These are phyloP conservation scores for Plebejus argus DNA, from an alignment of 2,888 invertebrate genomes.

Conservation along the genomic window DNA sequence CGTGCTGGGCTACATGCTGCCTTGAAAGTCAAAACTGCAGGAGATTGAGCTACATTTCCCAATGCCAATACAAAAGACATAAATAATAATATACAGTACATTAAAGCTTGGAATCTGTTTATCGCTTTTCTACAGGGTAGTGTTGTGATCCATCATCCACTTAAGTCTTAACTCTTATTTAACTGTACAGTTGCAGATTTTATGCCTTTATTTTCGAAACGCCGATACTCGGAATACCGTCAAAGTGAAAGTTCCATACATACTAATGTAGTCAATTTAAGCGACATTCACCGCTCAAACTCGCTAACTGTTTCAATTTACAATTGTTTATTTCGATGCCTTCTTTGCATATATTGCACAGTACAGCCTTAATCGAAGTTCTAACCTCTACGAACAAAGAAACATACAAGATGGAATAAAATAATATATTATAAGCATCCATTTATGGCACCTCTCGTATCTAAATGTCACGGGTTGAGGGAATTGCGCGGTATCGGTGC, in stretches of 20 bases:
- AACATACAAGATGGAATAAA: not conserved
- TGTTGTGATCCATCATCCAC: not conserved
- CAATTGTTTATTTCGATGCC: not conserved
- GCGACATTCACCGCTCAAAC: not conserved
- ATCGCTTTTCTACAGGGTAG: not conserved
- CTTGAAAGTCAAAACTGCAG: not conserved
- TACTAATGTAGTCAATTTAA: not conserved
- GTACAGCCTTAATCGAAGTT: not conserved
- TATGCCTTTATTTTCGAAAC: not conserved
- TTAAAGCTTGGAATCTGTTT: not conserved
- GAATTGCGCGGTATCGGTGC: not conserved
- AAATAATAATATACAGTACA: not conserved
- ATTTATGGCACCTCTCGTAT: not conserved
- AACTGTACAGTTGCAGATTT: not conserved
- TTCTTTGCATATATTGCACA: not conserved
- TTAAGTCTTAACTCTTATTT: no score
- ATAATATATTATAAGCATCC: not conserved
- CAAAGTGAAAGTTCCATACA: not conserved
- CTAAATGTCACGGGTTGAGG: not conserved
- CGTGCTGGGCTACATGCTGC: not conserved
- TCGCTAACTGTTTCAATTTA: not conserved
- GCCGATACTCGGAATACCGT: not conserved
- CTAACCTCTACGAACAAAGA: not conserved
- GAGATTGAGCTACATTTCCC: not conserved
- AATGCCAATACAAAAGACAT: not conserved